A percentile compares a stretch with the other conserved stretches of the same genome.
These are phyloP conservation scores for Trematomus bernacchii DNA, from an alignment of 2,797 vertebrate genomes.

Conservation along the genomic window DNA sequence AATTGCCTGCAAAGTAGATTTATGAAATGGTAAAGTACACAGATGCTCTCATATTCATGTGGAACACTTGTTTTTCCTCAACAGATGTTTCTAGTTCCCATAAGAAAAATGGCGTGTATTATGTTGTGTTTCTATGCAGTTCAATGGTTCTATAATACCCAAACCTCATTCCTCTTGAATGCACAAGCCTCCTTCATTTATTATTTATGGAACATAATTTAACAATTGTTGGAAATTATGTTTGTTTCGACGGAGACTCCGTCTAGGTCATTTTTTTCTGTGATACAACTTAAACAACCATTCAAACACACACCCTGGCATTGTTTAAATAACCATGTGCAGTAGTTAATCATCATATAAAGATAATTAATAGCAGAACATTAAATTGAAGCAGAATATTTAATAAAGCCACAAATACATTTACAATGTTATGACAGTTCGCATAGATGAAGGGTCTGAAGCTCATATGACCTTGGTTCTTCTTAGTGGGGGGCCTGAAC, in stretches of 20 bases:
- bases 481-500: neutral
- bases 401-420: neutral
- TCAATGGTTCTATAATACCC: constrained; percentile 28
- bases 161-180: constrained; percentile 38
- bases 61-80: constrained; percentile 61
- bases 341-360: neutral
- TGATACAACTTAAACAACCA: neutral
- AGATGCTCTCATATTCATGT: constrained; percentile 74
- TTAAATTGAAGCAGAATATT: neutral
- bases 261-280: constrained; percentile 8
- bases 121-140: constrained; percentile 29
- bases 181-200: constrained; percentile 10
- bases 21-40: constrained; percentile 70
- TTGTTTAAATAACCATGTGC: neutral
- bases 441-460: constrained; percentile 5
- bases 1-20: constrained; percentile 74
- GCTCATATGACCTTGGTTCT: neutral
- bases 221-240: constrained; percentile 14
- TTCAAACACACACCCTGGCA: constrained; percentile 20
- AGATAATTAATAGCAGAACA: neutral
- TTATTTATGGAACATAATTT: constrained; percentile 26
- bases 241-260: constrained; percentile 15
- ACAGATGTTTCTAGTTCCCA: constrained; percentile 70
- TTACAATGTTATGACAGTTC: constrained; percentile 7
- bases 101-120: constrained; percentile 55